Conservation (phyloP, 1,140 invertebrate genomes). For the Drosophila pruinosa region DNA sequence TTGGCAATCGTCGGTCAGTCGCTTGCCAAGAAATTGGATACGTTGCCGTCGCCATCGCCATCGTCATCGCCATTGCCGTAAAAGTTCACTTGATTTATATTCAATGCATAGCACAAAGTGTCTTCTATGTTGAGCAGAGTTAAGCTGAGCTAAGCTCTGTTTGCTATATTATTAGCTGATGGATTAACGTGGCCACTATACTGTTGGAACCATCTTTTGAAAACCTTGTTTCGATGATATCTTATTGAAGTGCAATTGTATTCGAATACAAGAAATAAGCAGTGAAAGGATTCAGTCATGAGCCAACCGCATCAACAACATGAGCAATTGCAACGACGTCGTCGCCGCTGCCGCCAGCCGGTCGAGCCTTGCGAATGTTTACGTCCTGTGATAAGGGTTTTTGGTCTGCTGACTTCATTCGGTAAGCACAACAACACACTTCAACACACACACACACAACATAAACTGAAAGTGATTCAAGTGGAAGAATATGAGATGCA, state of each 20-base stretch:
- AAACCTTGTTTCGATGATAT: slow-evolving; percentile 18
- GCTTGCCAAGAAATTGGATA: slow-evolving; percentile 53
- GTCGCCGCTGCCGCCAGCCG: slow-evolving; percentile 63
- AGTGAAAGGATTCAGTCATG: slow-evolving; percentile 25
- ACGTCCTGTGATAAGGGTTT: slow-evolving; percentile 79
- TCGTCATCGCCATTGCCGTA: slow-evolving; percentile 25
- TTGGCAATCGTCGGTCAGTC: slow-evolving; percentile 36
- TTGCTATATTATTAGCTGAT: slow-evolving; percentile 57
- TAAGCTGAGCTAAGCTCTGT: slow-evolving; percentile 15
- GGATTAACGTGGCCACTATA: slow-evolving; percentile 31
- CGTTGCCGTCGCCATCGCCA: slow-evolving; percentile 22
- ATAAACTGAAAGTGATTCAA: slow-evolving; percentile 40
- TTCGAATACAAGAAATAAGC: neutral
- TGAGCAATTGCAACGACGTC: slow-evolving; percentile 54
- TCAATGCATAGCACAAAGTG: slow-evolving; percentile 47
- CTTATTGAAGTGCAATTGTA: slow-evolving; percentile 8
- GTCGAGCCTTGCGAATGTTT: slow-evolving; percentile 76
- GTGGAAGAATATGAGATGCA: slow-evolving; percentile 45
- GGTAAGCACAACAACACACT: slow-evolving; percentile 57
- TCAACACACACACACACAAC: slow-evolving; percentile 1
- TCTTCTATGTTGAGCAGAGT: slow-evolving; percentile 24
- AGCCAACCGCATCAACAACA: slow-evolving; percentile 64
- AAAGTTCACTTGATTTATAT: slow-evolving; percentile 58
- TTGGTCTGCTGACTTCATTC: slow-evolving; percentile 80
- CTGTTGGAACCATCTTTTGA: neutral